phyloP scores from a whole-genome alignment of 2,888 invertebrate species.

The Bruchidius siliquastri region DNA sequence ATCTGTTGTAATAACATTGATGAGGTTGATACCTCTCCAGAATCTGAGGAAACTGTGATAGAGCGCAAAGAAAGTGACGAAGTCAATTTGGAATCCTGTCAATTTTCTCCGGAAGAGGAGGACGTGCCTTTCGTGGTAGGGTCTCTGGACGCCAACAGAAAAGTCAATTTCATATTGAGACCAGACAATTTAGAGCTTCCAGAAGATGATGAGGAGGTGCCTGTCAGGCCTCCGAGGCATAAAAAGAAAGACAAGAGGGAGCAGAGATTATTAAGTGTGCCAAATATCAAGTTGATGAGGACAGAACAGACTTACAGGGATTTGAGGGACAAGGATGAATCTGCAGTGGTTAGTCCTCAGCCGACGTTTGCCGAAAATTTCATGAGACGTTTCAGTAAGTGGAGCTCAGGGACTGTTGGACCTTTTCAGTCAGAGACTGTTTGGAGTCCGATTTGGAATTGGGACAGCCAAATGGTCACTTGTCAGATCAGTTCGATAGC shows the following conservation, averaged over 20 bases:
- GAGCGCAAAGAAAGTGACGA: constrained; percentile 33
- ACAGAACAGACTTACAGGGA: constrained; percentile 53
- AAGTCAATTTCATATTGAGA: constrained; percentile 42
- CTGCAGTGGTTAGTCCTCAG: constrained; percentile 36
- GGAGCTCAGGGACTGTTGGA: neutral
- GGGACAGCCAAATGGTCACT: constrained; percentile 16
- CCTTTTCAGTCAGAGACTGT: neutral
- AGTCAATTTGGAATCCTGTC: constrained; percentile 35
- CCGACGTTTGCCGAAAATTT: constrained; percentile 65
- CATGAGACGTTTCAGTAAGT: constrained; percentile 88
- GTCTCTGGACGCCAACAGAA: constrained; percentile 31
- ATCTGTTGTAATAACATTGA: constrained; percentile 33
- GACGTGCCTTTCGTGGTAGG: constrained; percentile 32
- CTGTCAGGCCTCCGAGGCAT: constrained; percentile 54
- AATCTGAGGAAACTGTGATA: constrained; percentile 36
- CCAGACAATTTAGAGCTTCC: constrained; percentile 63
- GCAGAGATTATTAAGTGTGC: constrained; percentile 70
- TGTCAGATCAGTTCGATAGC: neutral
- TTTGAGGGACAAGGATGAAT: constrained; percentile 53
- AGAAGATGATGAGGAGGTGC: constrained; percentile 49
- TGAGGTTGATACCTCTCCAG: constrained; percentile 36
- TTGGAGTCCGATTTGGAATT: constrained; percentile 5
- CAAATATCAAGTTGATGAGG: constrained; percentile 64
- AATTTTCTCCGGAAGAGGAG: constrained; percentile 31
- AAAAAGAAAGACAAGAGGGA: constrained; percentile 53